These are phyloP conservation scores for Antitype chi DNA, from an alignment of 2,888 invertebrate species.

Conservation along the genomic window DNA sequence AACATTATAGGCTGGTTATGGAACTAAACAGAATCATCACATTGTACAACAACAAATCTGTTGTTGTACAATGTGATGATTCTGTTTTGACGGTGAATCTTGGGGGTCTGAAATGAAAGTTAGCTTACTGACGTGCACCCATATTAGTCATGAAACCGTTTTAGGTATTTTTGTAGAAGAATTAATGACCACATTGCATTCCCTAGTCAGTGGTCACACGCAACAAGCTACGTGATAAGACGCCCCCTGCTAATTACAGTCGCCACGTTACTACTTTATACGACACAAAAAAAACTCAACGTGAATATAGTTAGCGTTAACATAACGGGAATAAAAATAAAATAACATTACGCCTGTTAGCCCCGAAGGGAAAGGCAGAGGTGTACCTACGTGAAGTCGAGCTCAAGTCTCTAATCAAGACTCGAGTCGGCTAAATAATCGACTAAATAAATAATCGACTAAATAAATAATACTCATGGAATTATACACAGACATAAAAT, in stretches of 20 bases:
- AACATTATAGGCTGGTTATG: too few species aligned
- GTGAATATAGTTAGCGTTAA: constrained; percentile 18
- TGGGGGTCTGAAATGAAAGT: neutral
- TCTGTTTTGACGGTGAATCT: too few species aligned
- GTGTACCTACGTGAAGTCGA: neutral
- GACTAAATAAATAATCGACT: too few species aligned
- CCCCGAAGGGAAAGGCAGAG: neutral
- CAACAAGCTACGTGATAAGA: constrained; percentile 52
- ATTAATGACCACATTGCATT: constrained; percentile 56
- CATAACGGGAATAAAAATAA: constrained; percentile 1
- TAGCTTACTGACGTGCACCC: neutral
- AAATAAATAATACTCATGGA: too few species aligned
- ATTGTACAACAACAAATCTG: too few species aligned
- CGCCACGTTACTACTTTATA: constrained; percentile 41
- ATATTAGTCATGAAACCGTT: constrained; percentile 29
- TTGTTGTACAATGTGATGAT: too few species aligned
- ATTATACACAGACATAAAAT: neutral
- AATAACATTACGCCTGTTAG: too few species aligned
- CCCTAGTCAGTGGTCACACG: constrained; percentile 45
- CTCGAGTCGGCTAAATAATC: too few species aligned
- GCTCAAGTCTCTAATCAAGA: too few species aligned
- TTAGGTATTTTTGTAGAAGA: constrained; percentile 50
- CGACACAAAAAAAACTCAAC: constrained; percentile 12
- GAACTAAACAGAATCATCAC: too few species aligned
- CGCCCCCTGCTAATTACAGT: constrained; percentile 50